A percentile compares a stretch with the other conserved stretches of the same genome.
Conservation (phyloP, 1,140 invertebrate genomes). For the Dryas iulia region DNA sequence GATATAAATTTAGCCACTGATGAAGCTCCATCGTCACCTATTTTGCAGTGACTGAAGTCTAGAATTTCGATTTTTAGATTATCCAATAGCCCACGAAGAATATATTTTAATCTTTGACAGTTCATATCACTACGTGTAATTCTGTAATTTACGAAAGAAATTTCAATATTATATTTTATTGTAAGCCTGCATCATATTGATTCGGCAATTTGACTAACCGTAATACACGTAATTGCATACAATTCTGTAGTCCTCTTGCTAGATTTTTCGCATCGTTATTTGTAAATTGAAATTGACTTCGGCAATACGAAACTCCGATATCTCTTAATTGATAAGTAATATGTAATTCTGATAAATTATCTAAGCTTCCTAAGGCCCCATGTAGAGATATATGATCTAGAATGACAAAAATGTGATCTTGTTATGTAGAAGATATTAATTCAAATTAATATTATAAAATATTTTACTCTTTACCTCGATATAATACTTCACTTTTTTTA, state of each 20-base stretch:
- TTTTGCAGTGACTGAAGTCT: constrained; percentile 79
- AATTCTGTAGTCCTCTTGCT: constrained; percentile 71
- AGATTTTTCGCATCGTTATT: constrained; percentile 75
- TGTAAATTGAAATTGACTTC: constrained; percentile 74
- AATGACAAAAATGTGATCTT: constrained; percentile 26
- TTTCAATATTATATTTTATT: background rate
- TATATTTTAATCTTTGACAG: constrained; percentile 71
- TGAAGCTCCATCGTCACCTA: constrained; percentile 69
- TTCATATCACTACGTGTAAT: constrained; percentile 77
- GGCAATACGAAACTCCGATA: constrained; percentile 66
- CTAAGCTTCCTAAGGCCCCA: constrained; percentile 67
- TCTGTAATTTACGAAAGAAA: constrained; percentile 42
- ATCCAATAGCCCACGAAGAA: constrained; percentile 70
- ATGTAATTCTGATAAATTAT: constrained; percentile 73
- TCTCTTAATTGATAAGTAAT: constrained; percentile 64
- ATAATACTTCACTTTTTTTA: constrained; percentile 42
- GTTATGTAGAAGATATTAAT: background rate
- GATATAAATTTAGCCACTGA: constrained; percentile 71
- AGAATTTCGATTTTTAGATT: constrained; percentile 63
- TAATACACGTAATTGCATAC: constrained; percentile 56
- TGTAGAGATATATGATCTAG: constrained; percentile 77
- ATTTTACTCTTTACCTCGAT: constrained; percentile 44
- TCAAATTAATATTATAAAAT: background rate
- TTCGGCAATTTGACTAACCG: too few species aligned
- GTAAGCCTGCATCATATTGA: too few species aligned